These are phyloP conservation scores for Leptinotarsa haldemani DNA, from an alignment of 2,888 invertebrate species.

Conservation along the genomic window DNA sequence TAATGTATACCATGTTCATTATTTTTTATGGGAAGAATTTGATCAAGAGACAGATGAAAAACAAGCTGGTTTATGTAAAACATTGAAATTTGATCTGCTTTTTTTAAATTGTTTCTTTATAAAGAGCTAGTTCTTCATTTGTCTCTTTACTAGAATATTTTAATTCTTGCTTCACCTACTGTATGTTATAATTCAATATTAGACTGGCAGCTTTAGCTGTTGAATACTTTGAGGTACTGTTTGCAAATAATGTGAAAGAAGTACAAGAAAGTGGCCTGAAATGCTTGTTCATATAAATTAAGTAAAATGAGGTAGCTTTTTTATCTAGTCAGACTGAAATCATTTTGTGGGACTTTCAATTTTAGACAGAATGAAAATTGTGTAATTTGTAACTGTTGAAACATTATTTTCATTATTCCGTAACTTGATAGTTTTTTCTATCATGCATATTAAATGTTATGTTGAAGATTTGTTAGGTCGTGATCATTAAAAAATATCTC, in stretches of 20 bases:
- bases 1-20: neutral
- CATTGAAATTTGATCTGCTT: neutral
- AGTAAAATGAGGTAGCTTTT: neutral
- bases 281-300: neutral
- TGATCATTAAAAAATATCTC: neutral
- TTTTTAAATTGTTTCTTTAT: neutral
- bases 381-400: neutral
- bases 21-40: neutral
- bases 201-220: slow-evolving; percentile 12
- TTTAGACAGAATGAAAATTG: neutral
- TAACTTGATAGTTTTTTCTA: no score
- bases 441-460: neutral
- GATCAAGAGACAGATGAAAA: neutral
- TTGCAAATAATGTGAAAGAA: slow-evolving; percentile 8
- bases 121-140: neutral
- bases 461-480: neutral
- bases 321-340: neutral
- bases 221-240: neutral
- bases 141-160: neutral
- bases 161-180: neutral
- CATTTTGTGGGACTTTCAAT: no score
- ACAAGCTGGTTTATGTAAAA: neutral
- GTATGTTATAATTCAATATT: neutral
- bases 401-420: neutral
- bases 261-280: slow-evolving; percentile 35